Conservation (phyloP, 2,888 invertebrate genomes). For the Stenoptilia bipunctidactyla region DNA sequence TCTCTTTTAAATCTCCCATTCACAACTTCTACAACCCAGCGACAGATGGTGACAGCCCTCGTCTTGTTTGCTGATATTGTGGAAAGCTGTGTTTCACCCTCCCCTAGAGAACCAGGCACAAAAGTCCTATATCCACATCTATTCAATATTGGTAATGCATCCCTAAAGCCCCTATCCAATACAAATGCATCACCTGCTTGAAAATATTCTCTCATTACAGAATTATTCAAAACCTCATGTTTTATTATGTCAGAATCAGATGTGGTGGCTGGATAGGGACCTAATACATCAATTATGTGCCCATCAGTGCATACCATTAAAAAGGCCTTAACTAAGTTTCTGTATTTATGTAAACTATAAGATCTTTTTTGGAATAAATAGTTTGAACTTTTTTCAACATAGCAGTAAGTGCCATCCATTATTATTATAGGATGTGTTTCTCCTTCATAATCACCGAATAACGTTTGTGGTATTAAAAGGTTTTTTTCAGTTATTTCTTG, state of each 20-base stretch:
- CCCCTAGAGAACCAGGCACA: conserved; percentile 3
- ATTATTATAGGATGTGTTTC: conserved; percentile 4
- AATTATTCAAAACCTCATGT: neutral
- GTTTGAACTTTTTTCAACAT: conserved; percentile 7
- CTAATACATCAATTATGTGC: conserved; percentile 15
- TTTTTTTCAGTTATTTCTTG: conserved; percentile 7
- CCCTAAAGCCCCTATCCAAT: conserved; percentile 2
- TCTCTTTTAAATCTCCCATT: conserved; percentile 12
- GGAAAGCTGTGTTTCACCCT: conserved; percentile 5
- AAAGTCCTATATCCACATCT: conserved; percentile 2
- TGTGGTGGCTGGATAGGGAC: conserved; percentile 16
- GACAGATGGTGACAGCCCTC: conserved; percentile 11
- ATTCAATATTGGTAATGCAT: neutral
- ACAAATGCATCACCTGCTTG: conserved; percentile 3
- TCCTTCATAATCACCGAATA: conserved; percentile 6
- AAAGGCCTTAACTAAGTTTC: conserved; percentile 18
- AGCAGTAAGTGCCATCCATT: conserved; percentile 12
- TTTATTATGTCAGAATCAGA: conserved; percentile 14
- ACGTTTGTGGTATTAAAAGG: conserved; percentile 7
- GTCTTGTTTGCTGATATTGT: conserved; percentile 11
- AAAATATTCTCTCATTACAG: neutral
- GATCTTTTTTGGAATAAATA: conserved; percentile 14
- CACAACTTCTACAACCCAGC: conserved; percentile 8
- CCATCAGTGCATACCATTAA: conserved; percentile 17
- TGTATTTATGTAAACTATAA: conserved; percentile 17